Conservation (phyloP, 2,888 invertebrate genomes). For the Rotaria macrura region DNA sequence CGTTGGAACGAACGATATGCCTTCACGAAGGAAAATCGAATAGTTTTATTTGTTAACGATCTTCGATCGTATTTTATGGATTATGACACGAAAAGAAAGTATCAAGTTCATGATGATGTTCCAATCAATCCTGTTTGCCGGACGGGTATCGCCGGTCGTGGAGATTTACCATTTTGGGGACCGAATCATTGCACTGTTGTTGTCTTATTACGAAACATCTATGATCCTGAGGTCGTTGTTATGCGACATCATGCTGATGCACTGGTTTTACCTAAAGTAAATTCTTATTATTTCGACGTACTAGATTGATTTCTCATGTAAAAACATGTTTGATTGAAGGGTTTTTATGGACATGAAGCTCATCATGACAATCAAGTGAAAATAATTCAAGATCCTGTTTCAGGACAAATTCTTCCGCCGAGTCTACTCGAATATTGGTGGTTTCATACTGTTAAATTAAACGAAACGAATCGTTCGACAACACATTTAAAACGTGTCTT, state of each 20-base stretch:
- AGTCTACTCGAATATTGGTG: not conserved
- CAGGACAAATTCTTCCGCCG: conserved; percentile 4
- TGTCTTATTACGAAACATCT: not conserved
- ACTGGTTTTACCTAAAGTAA: conserved; percentile 11
- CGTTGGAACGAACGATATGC: conserved; percentile 20
- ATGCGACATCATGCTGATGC: conserved; percentile 7
- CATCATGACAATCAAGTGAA: not conserved
- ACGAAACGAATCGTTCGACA: not conserved
- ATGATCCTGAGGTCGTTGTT: conserved; percentile 1
- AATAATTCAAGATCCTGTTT: conserved; percentile 15
- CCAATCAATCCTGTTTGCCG: conserved; percentile 70
- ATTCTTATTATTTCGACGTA: not conserved
- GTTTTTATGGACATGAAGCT: conserved; percentile 18
- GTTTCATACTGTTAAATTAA: not conserved
- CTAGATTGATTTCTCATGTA: too few species aligned
- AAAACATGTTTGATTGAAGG: not conserved
- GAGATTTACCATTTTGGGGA: conserved; percentile 75
- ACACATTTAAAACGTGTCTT: not conserved
- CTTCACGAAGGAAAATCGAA: conserved; percentile 16
- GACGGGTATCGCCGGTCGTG: conserved; percentile 76
- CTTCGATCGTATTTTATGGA: conserved; percentile 8
- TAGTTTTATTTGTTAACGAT: not conserved
- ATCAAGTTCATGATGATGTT: conserved; percentile 33
- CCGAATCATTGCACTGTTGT: conserved; percentile 65
- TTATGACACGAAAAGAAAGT: conserved; percentile 35